phyloP scores from a whole-genome alignment of 2,888 invertebrate species.

The Ochropleura plecta region DNA sequence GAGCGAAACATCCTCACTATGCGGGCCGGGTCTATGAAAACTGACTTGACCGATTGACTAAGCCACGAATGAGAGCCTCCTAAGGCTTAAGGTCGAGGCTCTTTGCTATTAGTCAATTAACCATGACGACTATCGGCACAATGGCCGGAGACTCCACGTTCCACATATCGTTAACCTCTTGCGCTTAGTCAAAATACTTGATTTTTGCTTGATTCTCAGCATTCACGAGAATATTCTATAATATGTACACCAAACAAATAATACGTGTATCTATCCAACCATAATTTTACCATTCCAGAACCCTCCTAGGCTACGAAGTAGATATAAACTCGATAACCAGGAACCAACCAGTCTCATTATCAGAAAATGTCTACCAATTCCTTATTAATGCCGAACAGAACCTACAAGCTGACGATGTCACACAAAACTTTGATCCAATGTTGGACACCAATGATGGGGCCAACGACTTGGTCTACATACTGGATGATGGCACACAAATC shows the following conservation, averaged over 20 bases:
- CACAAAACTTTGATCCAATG: slow-evolving; percentile 72
- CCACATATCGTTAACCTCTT: no score
- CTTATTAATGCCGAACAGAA: slow-evolving; percentile 80
- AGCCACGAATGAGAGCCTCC: no score
- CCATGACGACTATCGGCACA: no score
- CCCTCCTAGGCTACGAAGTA: slow-evolving; percentile 83
- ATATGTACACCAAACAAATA: neutral
- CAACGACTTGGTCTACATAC: slow-evolving; percentile 80
- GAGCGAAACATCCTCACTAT: no score
- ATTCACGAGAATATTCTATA: no score
- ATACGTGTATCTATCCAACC: neutral
- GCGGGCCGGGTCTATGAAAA: no score
- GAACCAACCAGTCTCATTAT: slow-evolving; percentile 81
- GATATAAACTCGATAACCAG: slow-evolving; percentile 84
- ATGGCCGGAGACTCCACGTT: no score
- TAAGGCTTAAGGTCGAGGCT: no score
- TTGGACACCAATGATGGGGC: slow-evolving; percentile 68
- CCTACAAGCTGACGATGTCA: slow-evolving; percentile 62
- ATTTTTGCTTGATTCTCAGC: no score
- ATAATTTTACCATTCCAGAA: slow-evolving; percentile 69
- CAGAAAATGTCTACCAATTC: slow-evolving; percentile 85
- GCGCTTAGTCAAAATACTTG: no score
- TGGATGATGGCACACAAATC: slow-evolving; percentile 87
- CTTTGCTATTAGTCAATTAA: no score
- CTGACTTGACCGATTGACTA: no score